Evolutionary conservation across 1,140 invertebrate genomes (phyloP), one percentile per base, ranked within the genome.

Genomic region (Wasmannia auropunctata): DNA sequence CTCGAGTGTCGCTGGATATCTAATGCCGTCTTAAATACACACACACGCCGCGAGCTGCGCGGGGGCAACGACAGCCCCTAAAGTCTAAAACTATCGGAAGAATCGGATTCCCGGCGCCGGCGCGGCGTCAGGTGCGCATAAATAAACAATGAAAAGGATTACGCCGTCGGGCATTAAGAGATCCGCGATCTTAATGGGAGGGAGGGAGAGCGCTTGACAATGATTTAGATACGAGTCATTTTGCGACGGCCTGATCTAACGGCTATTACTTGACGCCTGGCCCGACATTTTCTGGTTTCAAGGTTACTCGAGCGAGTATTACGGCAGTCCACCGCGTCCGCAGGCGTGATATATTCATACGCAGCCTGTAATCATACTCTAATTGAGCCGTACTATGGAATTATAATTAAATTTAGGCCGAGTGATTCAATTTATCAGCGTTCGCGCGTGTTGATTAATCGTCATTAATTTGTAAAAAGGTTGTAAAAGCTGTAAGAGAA

Each of bases 151-250:
- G 31, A 75, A 25, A 49, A 43, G 60, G 19, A 0, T n/a, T 14
- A 19, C 31, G 34, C 77, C 80, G 16, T 3, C 80, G 25, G 1
- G 58, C 25, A n/a, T n/a, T 10, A 67, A 40, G 25, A 60, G 54
- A 60, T 84, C 56, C 28, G 28, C 49, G n/a, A n/a, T 84, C 69
- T 74, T 58, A 60, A 83, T 58, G 83, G 51, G n/a, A n/a, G n/a
- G n/a, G n/a, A n/a, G n/a, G 70, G 76, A 37, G 51, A 58, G 46
- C 10, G 46, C 14, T 58, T 7, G 56, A 31, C 86, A 80, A 79
- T 54, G 88, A 89, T 89, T 89, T 87, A 90, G 88, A 89, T 34
- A 86, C n/a, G 37, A 51, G 63, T 49, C 77, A 28, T 86, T 80
- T 69, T 49, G 63, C 60, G 58, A 25, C 49, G 40, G 62, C 14